Evolutionary conservation across 1,140 invertebrate genomes (phyloP).

Genomic region (Orchestia grillus): DNA sequence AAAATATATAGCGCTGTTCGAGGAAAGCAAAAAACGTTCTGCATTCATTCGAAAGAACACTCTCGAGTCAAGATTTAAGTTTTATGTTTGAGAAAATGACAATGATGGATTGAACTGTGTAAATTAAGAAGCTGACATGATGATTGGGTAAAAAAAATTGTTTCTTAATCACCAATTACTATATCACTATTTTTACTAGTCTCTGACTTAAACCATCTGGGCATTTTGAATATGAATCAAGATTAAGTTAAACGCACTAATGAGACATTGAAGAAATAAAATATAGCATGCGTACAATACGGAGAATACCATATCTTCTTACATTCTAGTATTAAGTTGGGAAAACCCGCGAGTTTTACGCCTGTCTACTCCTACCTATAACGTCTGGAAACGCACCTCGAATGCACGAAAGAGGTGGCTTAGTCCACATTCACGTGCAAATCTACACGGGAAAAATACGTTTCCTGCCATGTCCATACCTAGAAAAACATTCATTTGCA

Average conservation of each 20-base stretch:
- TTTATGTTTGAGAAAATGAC: no score
- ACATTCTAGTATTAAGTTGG: no score
- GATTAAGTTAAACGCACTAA: neutral
- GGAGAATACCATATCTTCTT: no score
- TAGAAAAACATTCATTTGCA: neutral
- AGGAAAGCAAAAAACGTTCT: neutral
- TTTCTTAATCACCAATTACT: neutral
- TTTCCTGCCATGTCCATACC: neutral
- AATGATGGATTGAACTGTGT: neutral
- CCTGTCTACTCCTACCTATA: neutral
- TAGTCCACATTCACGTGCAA: neutral
- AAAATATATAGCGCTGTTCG: neutral
- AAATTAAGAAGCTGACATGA: neutral
- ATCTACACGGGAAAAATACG: neutral
- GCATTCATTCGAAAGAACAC: neutral
- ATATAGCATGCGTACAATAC: no score
- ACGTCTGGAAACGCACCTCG: neutral
- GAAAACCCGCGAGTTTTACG: neutral
- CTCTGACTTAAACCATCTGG: neutral
- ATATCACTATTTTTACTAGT: neutral
- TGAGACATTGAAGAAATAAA: neutral
- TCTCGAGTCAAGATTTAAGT: neutral
- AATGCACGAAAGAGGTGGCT: neutral
- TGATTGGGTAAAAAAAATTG: neutral
- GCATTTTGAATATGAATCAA: neutral